Base-by-base conservation (phyloP, 2,797 vertebrate species). In the Xiphorhynchus erythropygius region DNA sequence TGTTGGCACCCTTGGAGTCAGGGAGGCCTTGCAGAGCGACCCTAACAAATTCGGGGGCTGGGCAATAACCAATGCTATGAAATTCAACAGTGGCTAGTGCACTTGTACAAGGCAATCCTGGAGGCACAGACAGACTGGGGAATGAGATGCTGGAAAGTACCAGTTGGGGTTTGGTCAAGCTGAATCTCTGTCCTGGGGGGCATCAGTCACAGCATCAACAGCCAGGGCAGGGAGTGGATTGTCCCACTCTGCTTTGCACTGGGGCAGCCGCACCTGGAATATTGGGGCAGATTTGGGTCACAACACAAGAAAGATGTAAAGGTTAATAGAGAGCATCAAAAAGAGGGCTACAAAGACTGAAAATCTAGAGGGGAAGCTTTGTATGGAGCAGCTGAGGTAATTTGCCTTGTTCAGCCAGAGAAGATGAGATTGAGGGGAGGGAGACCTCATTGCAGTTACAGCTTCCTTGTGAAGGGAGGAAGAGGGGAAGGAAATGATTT, bases 111-210 rank as follows among this genome's bases (percentile, higher is more conserved):
- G 46, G 24, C 11, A 62, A 21, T 24, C 28, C 55, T 39, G 47
- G 12, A 21, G 25, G 19, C 33, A 13, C 5, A 5, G 24, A 28
- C 3, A 30, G 21, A 30, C 16, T 14, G 28, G 28, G 17, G 9
- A 53, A 33, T 47, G 30, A 41, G 13, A 46, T 3, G 6, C 19
- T 30, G 47, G 33, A 46, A 11, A 47, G 33, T 2, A 8, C 30
- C 16, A 2, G 4, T 25, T 5, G 10, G 13, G 2, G 2, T 30
- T 16, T 69, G 19, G 8, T 25, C 3, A 0, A 86, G 19, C 0
- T 68, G 18, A 30, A 33, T 8, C 0, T 39, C 16, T 28, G 16
- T 55, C 39, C 64, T 33, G 14, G 16, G 16, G 27, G 3, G 6
- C 9, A 33, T 30, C 33, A 39, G 19, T 10, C 8, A 1, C 11